Conservation (phyloP, 1,140 invertebrate species). For the Pemphigus obesinymphae region DNA sequence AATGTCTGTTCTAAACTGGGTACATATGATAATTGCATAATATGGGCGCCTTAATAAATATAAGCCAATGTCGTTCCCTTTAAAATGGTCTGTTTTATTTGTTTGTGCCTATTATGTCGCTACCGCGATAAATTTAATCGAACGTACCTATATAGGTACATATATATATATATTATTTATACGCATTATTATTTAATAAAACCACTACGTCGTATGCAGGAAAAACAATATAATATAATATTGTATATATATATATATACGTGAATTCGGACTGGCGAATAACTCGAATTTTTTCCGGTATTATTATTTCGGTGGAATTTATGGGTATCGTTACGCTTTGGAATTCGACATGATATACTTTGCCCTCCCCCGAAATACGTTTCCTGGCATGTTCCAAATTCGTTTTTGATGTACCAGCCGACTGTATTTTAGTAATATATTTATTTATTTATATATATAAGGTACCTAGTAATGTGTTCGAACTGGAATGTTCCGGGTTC, state of each 20-base stretch:
- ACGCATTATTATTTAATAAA: neutral
- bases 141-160: no score
- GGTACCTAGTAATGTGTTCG: neutral
- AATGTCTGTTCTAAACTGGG: no score
- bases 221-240: no score
- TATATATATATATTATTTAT: no score
- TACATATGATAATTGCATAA: no score
- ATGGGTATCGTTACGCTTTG: neutral
- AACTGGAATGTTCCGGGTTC: neutral
- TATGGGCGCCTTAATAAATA: no score
- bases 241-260: neutral
- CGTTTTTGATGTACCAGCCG: slow-evolving; percentile 15
- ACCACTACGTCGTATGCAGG: neutral
- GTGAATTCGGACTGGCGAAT: neutral
- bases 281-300: neutral
- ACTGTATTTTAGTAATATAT: neutral
- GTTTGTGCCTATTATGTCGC: neutral
- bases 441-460: no score
- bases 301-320: neutral
- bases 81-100: neutral
- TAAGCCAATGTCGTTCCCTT: no score
- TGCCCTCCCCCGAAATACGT: neutral
- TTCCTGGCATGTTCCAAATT: neutral
- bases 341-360: neutral
- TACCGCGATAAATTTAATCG: neutral